Conservation (phyloP, 2,113 vertebrate species). For the Salvelinus alpinus region DNA sequence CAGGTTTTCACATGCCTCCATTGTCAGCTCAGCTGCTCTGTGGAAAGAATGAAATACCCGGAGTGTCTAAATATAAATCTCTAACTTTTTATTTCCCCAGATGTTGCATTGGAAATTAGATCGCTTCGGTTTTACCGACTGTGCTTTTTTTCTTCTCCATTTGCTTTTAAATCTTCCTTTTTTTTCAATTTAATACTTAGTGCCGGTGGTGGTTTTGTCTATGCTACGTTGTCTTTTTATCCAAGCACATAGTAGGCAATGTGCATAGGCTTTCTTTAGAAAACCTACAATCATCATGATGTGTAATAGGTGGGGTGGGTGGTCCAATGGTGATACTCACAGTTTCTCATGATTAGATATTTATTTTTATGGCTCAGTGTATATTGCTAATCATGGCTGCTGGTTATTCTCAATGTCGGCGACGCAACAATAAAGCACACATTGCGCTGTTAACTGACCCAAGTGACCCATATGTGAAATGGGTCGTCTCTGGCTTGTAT, state of each 20-base stretch:
- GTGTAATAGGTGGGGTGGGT: too few species aligned
- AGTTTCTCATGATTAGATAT: too few species aligned
- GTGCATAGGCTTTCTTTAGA: too few species aligned
- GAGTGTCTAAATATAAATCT: too few species aligned
- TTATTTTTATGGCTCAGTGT: too few species aligned
- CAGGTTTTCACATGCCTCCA: conserved; percentile 16
- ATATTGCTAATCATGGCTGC: too few species aligned
- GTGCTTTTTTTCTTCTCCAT: conserved; percentile 39
- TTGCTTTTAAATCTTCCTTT: conserved; percentile 45
- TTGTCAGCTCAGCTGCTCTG: conserved; percentile 43
- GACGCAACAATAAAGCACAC: neutral
- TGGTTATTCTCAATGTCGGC: too few species aligned
- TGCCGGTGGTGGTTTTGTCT: conserved; percentile 1
- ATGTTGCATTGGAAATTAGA: conserved; percentile 59
- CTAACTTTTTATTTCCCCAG: conserved; percentile 60
- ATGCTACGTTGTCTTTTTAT: neutral
- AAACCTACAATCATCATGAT: too few species aligned
- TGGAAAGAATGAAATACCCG: neutral
- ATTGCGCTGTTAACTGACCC: conserved; percentile 12
- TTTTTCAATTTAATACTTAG: conserved; percentile 50
- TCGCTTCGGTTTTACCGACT: conserved; percentile 42
- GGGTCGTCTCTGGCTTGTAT: conserved; percentile 9
- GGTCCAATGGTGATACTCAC: conserved; percentile 3
- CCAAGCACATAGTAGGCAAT: neutral
- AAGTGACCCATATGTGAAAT: conserved; percentile 22